A percentile compares a stretch with the other conserved stretches of the same genome.
Conservation (phyloP, 2,888 invertebrate genomes). For the Apeira syringaria region DNA sequence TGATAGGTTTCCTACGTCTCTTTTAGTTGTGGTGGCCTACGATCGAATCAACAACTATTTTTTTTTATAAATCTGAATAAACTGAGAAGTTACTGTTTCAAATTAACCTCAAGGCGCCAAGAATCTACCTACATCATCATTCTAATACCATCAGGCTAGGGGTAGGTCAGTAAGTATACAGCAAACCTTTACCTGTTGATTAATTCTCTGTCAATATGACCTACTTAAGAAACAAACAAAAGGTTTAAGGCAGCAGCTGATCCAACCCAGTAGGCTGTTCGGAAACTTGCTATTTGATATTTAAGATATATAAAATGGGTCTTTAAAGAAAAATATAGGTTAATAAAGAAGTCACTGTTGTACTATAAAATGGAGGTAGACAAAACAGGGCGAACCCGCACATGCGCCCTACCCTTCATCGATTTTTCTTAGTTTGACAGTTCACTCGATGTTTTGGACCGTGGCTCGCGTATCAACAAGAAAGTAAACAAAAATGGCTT, state of each 20-base stretch:
- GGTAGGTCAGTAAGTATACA: conserved; percentile 28
- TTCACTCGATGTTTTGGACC: conserved; percentile 73
- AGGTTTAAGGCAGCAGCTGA: too few species aligned
- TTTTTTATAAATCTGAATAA: too few species aligned
- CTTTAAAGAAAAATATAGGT: conserved; percentile 25
- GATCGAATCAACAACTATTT: too few species aligned
- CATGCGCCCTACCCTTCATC: conserved; percentile 73
- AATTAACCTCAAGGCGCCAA: background rate
- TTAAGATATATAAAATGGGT: conserved; percentile 13
- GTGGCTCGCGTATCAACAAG: conserved; percentile 62
- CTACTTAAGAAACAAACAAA: too few species aligned
- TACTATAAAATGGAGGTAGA: conserved; percentile 35
- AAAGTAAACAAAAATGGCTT: conserved; percentile 87
- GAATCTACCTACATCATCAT: background rate
- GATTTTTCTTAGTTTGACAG: conserved; percentile 82
- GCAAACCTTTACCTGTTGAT: conserved; percentile 20
- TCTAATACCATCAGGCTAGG: conserved; percentile 20
- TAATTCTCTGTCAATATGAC: conserved; percentile 1
- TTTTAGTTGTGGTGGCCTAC: too few species aligned
- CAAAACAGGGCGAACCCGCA: conserved; percentile 47
- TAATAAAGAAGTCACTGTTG: conserved; percentile 15
- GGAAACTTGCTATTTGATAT: too few species aligned
- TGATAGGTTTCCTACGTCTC: too few species aligned
- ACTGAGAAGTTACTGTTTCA: too few species aligned
- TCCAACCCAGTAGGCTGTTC: too few species aligned